These are phyloP conservation scores for Crax fasciolata DNA, from an alignment of 2,797 vertebrate species.

Conservation along the genomic window DNA sequence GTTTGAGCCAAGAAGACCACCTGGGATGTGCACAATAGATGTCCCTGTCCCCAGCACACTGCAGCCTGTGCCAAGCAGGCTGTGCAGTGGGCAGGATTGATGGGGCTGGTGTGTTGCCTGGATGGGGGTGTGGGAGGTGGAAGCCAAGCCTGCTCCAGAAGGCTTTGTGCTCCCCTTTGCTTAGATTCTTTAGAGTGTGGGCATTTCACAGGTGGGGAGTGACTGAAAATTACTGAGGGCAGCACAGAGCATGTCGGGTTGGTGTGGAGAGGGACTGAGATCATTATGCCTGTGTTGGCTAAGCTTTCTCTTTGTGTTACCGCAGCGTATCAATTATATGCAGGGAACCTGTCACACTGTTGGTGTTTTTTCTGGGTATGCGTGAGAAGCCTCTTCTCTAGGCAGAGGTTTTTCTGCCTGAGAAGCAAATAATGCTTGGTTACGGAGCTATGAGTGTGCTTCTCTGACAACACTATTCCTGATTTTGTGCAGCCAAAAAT, in stretches of 20 bases:
- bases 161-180: not conserved
- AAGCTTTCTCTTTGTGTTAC: not conserved
- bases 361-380: not conserved
- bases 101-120: not conserved
- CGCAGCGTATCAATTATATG: not conserved
- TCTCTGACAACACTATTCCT: not conserved
- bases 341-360: not conserved
- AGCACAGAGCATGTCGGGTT: not conserved
- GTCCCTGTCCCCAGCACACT: not conserved
- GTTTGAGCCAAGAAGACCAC: not conserved
- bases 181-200: not conserved
- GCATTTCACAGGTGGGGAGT: not conserved
- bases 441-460: not conserved
- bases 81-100: not conserved
- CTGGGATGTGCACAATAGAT: not conserved
- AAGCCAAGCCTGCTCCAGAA: not conserved
- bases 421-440: not conserved
- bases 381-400: not conserved
- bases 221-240: not conserved
- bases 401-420: not conserved
- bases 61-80: not conserved
- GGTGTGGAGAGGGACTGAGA: not conserved
- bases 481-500: not conserved
- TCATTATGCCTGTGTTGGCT: not conserved
- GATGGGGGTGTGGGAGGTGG: not conserved